Evolutionary conservation across 1,140 invertebrate species (phyloP).

Genomic region (Drosophila saltans): DNA sequence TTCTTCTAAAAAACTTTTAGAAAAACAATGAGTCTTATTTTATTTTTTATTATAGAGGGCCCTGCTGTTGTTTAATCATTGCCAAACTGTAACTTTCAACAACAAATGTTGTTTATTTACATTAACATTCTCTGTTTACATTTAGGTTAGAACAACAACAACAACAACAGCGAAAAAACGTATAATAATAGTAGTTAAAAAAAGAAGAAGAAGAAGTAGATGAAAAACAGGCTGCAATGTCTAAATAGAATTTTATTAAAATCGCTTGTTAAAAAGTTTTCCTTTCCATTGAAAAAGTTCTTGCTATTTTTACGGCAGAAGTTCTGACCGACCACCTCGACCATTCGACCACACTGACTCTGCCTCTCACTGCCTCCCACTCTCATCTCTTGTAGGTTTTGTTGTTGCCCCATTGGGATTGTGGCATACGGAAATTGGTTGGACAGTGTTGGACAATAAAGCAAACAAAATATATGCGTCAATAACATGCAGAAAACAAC

Average conservation of each 20-base stretch:
- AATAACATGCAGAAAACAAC: constrained; percentile 57
- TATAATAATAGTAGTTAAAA: background rate
- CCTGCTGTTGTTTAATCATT: background rate
- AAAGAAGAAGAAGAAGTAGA: too few species aligned
- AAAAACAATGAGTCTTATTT: background rate
- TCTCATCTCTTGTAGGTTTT: background rate
- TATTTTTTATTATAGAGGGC: background rate
- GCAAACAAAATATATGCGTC: constrained; percentile 70
- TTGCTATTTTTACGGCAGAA: constrained; percentile 30
- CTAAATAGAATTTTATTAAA: constrained; percentile 82
- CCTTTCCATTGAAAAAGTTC: constrained; percentile 64
- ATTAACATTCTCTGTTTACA: background rate
- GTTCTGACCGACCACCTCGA: background rate
- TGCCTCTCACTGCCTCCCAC: background rate
- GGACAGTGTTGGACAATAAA: constrained; percentile 66
- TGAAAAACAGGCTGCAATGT: constrained; percentile 42
- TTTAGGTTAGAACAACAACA: background rate
- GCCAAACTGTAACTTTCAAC: background rate
- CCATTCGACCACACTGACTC: background rate
- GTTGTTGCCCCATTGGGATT: constrained; percentile 52
- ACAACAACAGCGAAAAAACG: background rate
- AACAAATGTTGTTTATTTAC: constrained; percentile 3
- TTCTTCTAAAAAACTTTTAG: background rate
- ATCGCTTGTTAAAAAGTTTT: constrained; percentile 79
- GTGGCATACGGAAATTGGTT: constrained; percentile 73